A percentile compares a stretch with the other conserved stretches of the same genome.
These are phyloP conservation scores for Amphiura filiformis DNA, from an alignment of 35 echinoderm and acorn worm genomes.

Conservation along the genomic window DNA sequence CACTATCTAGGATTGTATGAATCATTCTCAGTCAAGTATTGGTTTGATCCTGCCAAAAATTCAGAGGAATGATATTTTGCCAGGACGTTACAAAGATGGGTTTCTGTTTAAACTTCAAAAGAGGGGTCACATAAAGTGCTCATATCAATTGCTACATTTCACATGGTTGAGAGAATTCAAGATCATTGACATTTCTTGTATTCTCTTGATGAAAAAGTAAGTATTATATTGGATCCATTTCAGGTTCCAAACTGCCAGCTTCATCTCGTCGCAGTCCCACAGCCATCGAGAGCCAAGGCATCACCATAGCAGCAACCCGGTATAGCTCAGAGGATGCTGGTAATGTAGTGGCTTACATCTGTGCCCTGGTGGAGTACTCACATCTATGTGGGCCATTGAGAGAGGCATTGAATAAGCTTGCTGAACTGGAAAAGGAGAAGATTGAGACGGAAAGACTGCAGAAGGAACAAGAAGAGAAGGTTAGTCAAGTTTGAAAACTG, in stretches of 20 bases:
- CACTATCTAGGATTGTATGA: too few species aligned
- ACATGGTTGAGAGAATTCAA: too few species aligned
- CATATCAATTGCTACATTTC: too few species aligned
- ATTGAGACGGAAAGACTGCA: constrained; percentile 82
- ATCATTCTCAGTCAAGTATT: too few species aligned
- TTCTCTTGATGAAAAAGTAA: too few species aligned
- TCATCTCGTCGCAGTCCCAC: constrained; percentile 71
- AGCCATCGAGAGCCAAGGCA: constrained; percentile 55
- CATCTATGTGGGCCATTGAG: constrained; percentile 83
- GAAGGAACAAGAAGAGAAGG: constrained; percentile 90
- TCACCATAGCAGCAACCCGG: constrained; percentile 91
- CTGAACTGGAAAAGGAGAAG: constrained; percentile 78
- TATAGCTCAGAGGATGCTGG: constrained; percentile 98
- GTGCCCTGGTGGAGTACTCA: constrained; percentile 89
- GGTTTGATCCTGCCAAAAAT: too few species aligned
- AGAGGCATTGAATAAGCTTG: constrained; percentile 56
- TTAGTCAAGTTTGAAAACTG: constrained; percentile 56
- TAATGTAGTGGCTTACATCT: constrained; percentile 87
- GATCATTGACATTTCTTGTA: too few species aligned
- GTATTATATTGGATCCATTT: too few species aligned
- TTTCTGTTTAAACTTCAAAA: too few species aligned
- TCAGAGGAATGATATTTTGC: too few species aligned
- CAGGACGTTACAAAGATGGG: too few species aligned
- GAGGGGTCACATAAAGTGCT: too few species aligned
- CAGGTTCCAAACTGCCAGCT: constrained; percentile 64